Evolutionary conservation across 2,797 vertebrate species (phyloP).

Genomic region (Pangasius sanitwongsei): DNA sequence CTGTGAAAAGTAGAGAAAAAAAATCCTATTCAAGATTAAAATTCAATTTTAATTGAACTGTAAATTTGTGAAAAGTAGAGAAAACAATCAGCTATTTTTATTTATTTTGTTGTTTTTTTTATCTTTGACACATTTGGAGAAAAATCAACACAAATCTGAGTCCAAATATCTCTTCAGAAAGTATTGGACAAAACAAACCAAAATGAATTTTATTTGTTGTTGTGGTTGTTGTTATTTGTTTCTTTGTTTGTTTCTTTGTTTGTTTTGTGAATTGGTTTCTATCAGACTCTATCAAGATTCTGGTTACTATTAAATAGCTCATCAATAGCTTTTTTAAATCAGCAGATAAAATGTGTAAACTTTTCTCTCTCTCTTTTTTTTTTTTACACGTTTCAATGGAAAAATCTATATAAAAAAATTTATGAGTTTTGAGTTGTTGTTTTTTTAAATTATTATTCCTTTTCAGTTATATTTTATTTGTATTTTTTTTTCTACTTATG

Average conservation of each 20-base stretch:
- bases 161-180: background rate
- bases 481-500: no score
- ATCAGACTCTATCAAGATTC: no score
- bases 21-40: no score
- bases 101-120: background rate
- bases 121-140: background rate
- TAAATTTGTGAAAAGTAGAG: background rate
- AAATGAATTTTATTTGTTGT: background rate
- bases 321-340: background rate
- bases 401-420: background rate
- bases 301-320: background rate
- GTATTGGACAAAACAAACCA: background rate
- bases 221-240: background rate
- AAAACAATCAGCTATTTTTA: background rate
- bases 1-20: background rate
- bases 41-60: background rate
- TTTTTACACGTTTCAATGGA: background rate
- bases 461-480: no score
- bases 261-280: background rate
- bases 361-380: background rate
- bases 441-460: no score
- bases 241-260: background rate
- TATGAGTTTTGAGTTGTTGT: background rate
- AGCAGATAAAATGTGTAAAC: background rate
- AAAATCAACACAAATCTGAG: background rate